phyloP scores from a whole-genome alignment of 2,888 invertebrate genomes.

The Aricia artaxerxes region DNA sequence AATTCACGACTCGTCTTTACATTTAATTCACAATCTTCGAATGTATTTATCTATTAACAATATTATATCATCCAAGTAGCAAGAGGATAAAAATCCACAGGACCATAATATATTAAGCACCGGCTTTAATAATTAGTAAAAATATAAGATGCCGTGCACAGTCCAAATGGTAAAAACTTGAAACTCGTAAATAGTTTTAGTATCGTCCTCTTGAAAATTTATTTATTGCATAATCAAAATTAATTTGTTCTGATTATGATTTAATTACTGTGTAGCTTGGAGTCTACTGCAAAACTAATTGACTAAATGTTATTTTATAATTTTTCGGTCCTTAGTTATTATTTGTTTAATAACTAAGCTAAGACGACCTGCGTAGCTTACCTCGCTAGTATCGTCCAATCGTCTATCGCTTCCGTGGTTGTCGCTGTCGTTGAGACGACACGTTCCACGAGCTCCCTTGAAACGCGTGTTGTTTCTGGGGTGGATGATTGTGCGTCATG shows the following conservation, averaged over 20 bases:
- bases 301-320: too few species aligned
- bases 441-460: neutral
- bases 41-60: neutral
- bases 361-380: too few species aligned
- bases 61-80: neutral
- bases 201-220: neutral
- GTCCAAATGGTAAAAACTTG: neutral
- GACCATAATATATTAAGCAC: neutral
- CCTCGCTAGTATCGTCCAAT: too few species aligned
- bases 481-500: neutral
- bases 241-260: neutral
- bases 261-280: neutral
- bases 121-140: slow-evolving; percentile 3
- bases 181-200: neutral
- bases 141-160: neutral
- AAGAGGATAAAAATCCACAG: neutral
- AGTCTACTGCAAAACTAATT: too few species aligned
- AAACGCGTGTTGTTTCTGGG: neutral
- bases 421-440: neutral
- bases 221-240: too few species aligned
- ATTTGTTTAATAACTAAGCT: too few species aligned
- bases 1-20: neutral
- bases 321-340: too few species aligned
- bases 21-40: neutral
- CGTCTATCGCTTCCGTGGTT: too few species aligned